These are phyloP conservation scores for Synergus gifuensis DNA, from an alignment of 2,888 invertebrate species.

Conservation along the genomic window DNA sequence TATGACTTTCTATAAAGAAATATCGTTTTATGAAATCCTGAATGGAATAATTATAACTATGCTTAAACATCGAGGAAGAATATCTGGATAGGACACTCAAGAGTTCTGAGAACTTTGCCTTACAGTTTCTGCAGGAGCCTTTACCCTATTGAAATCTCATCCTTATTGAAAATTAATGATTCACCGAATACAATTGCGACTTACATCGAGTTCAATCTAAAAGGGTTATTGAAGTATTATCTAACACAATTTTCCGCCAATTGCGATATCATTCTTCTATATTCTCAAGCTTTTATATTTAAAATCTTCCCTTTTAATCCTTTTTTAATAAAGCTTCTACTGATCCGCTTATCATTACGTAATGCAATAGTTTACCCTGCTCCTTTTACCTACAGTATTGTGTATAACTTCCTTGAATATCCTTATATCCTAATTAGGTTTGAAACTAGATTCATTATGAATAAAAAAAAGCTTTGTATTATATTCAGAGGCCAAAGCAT, in stretches of 20 bases:
- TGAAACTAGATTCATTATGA: no score
- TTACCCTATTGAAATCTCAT: slow-evolving; percentile 28
- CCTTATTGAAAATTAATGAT: slow-evolving; percentile 38
- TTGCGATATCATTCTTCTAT: not conserved
- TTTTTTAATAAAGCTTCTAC: not conserved
- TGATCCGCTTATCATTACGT: slow-evolving; percentile 3
- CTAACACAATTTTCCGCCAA: slow-evolving; percentile 19
- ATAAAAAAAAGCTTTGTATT: no score
- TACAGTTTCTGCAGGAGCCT: slow-evolving; percentile 24
- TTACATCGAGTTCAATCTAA: not conserved
- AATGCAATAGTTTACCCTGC: not conserved
- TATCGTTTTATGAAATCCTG: slow-evolving; percentile 10
- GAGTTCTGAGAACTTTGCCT: slow-evolving; percentile 25
- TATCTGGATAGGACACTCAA: slow-evolving; percentile 23
- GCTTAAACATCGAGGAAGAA: slow-evolving; percentile 23
- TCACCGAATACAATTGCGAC: slow-evolving; percentile 35
- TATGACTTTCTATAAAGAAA: not conserved
- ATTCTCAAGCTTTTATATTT: not conserved
- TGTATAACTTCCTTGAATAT: not conserved
- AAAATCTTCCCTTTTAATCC: no score
- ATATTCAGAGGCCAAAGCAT: no score
- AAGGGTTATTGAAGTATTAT: not conserved
- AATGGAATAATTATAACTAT: slow-evolving; percentile 17
- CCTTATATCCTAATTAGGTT: slow-evolving; percentile 21
- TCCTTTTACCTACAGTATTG: not conserved